Base-by-base conservation (phyloP, 2,888 invertebrate genomes). In the Zaprionus bogoriensis region DNA sequence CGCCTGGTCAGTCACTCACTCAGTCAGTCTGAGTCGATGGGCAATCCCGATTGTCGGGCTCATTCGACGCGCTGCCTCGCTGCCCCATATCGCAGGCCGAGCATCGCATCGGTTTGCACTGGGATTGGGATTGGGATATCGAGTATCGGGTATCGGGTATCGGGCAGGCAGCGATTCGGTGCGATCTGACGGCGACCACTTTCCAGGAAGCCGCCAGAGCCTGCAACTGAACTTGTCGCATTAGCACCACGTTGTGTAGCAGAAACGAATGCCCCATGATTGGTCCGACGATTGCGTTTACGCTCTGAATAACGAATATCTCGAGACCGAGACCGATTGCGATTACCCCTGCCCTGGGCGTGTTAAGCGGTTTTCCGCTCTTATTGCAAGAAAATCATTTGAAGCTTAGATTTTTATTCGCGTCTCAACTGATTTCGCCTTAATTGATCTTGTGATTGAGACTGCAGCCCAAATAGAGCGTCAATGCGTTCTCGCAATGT, bases 171-270 rank as follows among this genome's bases (percentile, higher is more conserved):
- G 12, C 12, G 14, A 17, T 12, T 27, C 41, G 39, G 9, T 32
- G 22, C 17, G 53, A 30, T 57, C 30, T n/a, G 53, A 36, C 36
- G 22, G 28, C 23, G 14, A 27, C 47, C 38, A 48, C 58, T 63
- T 75, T 64, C 70, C 62, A 50, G 73, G 74, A 67, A 67, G 68
- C 64, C 51, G 41, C 45, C 22, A 19, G 28, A 17, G 48, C 32
- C 58, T 42, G 41, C 55, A 51, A 47, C 50, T 70, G 65, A 68
- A 72, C 84, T 84, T 79, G 82, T 82, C 82, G 82, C 85, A 84
- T 82, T 82, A 82, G 75, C 82, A 79, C 77, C 77, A 69, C 27
- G 54, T 52, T 72, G 60, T 67, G 60, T 57, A 57, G 60, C 63
- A 30, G 47, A 57, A 72, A 64, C 67, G 59, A 67, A 72, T 59